A percentile compares a stretch with the other conserved stretches of the same genome.
phyloP scores from a whole-genome alignment of 2,113 vertebrate species.

The Callospermophilus lateralis region DNA sequence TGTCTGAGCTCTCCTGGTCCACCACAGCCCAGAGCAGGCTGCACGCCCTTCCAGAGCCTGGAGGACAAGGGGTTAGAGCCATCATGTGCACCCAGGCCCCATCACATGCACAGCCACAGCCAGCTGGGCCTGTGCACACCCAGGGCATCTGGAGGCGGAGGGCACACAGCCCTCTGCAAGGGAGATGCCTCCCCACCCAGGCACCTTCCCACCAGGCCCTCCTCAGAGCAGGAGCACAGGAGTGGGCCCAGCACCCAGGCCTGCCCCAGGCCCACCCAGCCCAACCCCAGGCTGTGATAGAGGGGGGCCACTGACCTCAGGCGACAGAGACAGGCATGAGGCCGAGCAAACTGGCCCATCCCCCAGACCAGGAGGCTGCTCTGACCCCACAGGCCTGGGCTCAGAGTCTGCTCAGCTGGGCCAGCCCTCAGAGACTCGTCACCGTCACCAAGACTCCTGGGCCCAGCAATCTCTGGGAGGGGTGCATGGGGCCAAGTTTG shows the following conservation, averaged over 20 bases:
- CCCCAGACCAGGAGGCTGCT: neutral
- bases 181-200: neutral
- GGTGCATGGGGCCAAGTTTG: too few relatives aligned
- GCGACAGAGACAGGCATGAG: neutral
- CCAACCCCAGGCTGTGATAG: neutral
- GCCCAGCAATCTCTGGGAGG: neutral
- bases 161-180: neutral
- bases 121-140: too few relatives aligned
- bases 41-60: neutral
- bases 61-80: neutral
- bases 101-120: neutral
- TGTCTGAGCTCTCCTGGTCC: neutral
- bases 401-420: fast-evolving
- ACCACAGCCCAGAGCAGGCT: neutral
- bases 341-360: neutral
- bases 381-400: too few relatives aligned
- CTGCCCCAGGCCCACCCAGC: neutral
- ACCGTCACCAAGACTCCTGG: neutral
- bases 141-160: too few relatives aligned
- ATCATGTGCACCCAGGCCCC: too few relatives aligned
- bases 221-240: neutral
- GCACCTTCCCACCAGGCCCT: too few relatives aligned
- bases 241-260: neutral
- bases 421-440: neutral
- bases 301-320: neutral